These are phyloP conservation scores for Molorchus minor DNA, from an alignment of 2,888 invertebrate genomes.

Conservation along the genomic window DNA sequence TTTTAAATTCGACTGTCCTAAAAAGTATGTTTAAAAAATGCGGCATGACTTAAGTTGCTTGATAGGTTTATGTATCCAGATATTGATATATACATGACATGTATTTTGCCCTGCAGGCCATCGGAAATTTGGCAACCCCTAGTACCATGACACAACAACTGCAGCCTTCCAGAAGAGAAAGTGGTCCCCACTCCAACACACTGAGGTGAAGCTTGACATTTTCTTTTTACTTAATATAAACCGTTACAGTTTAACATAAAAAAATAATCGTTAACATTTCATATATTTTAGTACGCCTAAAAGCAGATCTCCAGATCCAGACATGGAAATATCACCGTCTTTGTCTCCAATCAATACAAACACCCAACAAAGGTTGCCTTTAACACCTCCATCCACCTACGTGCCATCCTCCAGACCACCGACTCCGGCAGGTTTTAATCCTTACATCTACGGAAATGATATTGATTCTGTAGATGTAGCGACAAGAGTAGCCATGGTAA, in stretches of 20 bases:
- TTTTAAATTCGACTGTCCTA: too few species aligned
- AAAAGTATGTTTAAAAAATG: too few species aligned
- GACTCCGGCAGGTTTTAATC: constrained; percentile 72
- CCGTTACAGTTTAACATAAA: neutral
- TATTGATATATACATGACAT: neutral
- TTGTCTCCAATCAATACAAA: constrained; percentile 46
- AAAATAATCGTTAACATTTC: neutral
- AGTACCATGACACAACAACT: constrained; percentile 67
- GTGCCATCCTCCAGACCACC: constrained; percentile 62
- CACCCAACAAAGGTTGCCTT: constrained; percentile 44
- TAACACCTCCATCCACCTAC: constrained; percentile 49
- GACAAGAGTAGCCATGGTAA: constrained; percentile 95
- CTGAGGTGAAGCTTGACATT: constrained; percentile 50
- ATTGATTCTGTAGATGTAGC: constrained; percentile 99
- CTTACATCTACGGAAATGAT: constrained; percentile 92
- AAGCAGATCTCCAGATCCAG: constrained; percentile 38
- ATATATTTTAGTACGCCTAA: constrained; percentile 28
- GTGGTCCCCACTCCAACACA: constrained; percentile 67
- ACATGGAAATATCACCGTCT: constrained; percentile 37
- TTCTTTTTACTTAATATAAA: neutral
- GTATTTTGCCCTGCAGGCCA: constrained; percentile 67
- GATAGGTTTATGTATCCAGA: neutral
- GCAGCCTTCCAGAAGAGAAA: constrained; percentile 74
- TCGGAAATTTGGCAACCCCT: constrained; percentile 80
- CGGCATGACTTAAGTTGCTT: too few species aligned